Evolutionary conservation across 2,888 invertebrate species (phyloP), one percentile per base, ranked within the genome.

Genomic region (Microplitis manilae): DNA sequence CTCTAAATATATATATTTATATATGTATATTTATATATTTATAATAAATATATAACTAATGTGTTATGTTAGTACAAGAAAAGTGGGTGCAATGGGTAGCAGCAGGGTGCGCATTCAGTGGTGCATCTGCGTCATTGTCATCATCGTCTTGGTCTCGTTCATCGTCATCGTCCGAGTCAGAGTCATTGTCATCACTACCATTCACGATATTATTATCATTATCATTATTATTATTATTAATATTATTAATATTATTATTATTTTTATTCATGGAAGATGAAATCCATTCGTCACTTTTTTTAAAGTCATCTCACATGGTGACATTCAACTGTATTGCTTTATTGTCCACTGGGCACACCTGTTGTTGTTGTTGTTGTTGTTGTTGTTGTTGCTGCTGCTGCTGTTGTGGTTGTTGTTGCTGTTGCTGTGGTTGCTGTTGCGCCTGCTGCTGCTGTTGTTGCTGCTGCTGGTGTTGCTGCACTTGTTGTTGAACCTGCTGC

Each of bases 311-410:
- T 90, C 90, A 90, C 88, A 90, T 90, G 85, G 89, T 90, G 86
- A 90, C 89, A 83, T 90, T 90, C 83, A 90, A 86, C 81, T 90
- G 90, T 90, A 90, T 90, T 88, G 90, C 89, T 88, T 90, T 90
- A 79, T 88, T 86, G 84, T 90, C 89, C 83, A 89, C 89, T 76
- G 87, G 84, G 83, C 89, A 88, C 81, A 87, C 82, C 70, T 88
- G 89, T 59, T 87, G 86, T 39, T 87, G 85, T 17, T 86, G 86
- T 5, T 86, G 86, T 1, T 87, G 85, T 17, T 90, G 90, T 74
- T 90, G 87, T 61, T 88, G 86, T 13, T 86, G 86, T 5, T 85
- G 85, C 30, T 85, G 86, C 17, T 71, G 87, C 89, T 90, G 87
- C 77, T 85, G 86, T 90, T 84, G 92, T 89, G 72, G 92, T 76